These are phyloP conservation scores for Etia nguti DNA, from an alignment of 2,113 vertebrate species.

Conservation along the genomic window DNA sequence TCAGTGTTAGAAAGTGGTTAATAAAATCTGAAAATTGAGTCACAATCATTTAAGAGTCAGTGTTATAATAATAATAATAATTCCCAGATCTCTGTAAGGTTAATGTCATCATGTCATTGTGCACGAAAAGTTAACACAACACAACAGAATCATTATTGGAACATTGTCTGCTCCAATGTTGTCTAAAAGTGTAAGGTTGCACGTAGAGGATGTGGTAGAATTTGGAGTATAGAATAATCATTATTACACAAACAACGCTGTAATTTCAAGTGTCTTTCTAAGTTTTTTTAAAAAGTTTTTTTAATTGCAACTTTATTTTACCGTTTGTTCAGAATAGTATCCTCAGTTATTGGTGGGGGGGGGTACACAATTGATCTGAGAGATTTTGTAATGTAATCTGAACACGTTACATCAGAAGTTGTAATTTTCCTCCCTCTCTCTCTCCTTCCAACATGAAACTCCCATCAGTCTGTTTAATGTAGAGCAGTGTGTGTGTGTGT, in stretches of 20 bases:
- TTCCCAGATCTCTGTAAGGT: background rate
- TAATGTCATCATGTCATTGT: fast-evolving
- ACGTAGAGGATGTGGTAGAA: background rate
- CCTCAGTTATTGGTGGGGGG: too few relatives aligned
- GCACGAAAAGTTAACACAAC: background rate
- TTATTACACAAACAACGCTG: background rate
- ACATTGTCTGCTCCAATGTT: fast-evolving
- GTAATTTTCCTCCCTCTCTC: background rate
- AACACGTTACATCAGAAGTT: background rate
- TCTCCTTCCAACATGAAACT: background rate
- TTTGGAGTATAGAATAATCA: background rate
- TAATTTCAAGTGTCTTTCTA: background rate
- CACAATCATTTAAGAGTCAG: too few relatives aligned
- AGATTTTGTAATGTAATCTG: background rate
- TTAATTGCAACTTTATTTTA: background rate
- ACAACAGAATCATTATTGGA: background rate
- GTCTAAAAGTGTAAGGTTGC: background rate
- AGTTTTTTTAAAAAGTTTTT: fast-evolving
- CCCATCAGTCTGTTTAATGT: conserved; percentile 29
- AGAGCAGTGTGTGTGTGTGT: background rate
- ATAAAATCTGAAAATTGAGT: too few relatives aligned
- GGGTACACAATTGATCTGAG: too few relatives aligned
- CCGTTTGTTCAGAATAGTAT: background rate
- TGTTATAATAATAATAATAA: too few relatives aligned
- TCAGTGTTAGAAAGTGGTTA: too few relatives aligned